Conservation (phyloP, 2,888 invertebrate genomes). For the Platycnemis pennipes region DNA sequence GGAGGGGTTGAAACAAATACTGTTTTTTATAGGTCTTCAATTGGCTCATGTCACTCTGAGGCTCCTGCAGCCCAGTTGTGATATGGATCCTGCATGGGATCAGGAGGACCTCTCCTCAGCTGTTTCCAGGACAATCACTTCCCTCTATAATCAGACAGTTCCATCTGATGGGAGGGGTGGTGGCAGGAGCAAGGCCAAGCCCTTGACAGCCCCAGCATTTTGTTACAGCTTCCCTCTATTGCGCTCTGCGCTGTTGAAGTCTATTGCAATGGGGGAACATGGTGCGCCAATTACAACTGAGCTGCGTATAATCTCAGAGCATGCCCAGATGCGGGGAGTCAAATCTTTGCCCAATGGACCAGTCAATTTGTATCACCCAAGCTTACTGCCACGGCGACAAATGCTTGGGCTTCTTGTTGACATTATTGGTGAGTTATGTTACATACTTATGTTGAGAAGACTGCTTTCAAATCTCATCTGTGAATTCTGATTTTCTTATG, state of each 20-base stretch:
- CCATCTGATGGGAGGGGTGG: constrained; percentile 71
- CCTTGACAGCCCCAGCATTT: constrained; percentile 85
- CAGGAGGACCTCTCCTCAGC: constrained; percentile 85
- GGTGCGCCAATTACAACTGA: constrained; percentile 83
- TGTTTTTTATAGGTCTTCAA: constrained; percentile 74
- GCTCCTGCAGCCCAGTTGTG: constrained; percentile 89
- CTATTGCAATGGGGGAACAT: constrained; percentile 79
- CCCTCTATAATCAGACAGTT: constrained; percentile 81
- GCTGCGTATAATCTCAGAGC: constrained; percentile 86
- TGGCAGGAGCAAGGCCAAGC: constrained; percentile 6
- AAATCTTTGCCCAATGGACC: constrained; percentile 76
- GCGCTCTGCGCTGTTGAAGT: constrained; percentile 81
- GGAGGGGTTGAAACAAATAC: neutral
- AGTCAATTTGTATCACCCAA: constrained; percentile 85
- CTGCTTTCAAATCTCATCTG: too few relatives aligned
- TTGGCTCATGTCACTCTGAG: constrained; percentile 88
- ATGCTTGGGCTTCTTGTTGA: constrained; percentile 91
- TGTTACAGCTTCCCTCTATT: constrained; percentile 91
- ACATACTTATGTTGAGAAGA: too few relatives aligned
- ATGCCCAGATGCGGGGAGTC: constrained; percentile 84
- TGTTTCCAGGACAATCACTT: constrained; percentile 84
- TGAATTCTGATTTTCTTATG: too few relatives aligned
- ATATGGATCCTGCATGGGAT: constrained; percentile 89
- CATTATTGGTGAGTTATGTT: constrained; percentile 83
- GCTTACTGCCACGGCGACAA: constrained; percentile 89